Evolutionary conservation across 2,797 vertebrate genomes (phyloP), one percentile per base, ranked within the genome.

Genomic region (Acanthurus lineatus): DNA sequence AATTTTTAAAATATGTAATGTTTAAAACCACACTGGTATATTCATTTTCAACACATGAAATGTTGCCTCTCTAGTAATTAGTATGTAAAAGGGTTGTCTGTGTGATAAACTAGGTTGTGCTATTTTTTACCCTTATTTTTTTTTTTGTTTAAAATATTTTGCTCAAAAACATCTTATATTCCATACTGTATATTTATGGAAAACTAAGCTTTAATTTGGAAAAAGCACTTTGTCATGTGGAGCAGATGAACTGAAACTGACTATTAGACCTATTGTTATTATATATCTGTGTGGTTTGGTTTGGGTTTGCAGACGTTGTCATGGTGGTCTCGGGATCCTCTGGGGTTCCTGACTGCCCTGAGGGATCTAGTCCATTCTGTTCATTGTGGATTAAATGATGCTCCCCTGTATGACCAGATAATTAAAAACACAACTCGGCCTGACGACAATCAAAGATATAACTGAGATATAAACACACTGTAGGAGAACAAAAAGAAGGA

Each of bases 361-460:
- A 56, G 63, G 74, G 76, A 28, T 22, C 47, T 20, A 2, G 58
- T 58, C 82, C 57, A 10, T 20, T 69, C 74, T 20, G 45, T 49
- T 76, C 78, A 54, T 47, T 35, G 52, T 6, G 62, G 73, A 73
- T 83, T 80, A 83, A 84, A 84, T 68, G 83, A 86, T 65, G 73
- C 76, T 69, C 58, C 71, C 71, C 61, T 22, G 53, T 60, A 76
- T 52, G 83, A 38, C 16, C 73, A 73, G 79, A 92, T 89, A 90
- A 90, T 88, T 56, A 84, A 68, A 76, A 90, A 82, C 87, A 88
- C 76, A 59, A 76, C 56, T 81, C 59, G 20, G 76, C 48, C 85
- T 69, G 76, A 83, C 73, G 70, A 62, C 70, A 88, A 78, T 87
- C 83, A 87, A 73, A 85, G 86, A 85, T 85, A 77, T 35, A 87